These are phyloP conservation scores for Hestina assimilis DNA, from an alignment of 1,140 invertebrate species.

Conservation along the genomic window DNA sequence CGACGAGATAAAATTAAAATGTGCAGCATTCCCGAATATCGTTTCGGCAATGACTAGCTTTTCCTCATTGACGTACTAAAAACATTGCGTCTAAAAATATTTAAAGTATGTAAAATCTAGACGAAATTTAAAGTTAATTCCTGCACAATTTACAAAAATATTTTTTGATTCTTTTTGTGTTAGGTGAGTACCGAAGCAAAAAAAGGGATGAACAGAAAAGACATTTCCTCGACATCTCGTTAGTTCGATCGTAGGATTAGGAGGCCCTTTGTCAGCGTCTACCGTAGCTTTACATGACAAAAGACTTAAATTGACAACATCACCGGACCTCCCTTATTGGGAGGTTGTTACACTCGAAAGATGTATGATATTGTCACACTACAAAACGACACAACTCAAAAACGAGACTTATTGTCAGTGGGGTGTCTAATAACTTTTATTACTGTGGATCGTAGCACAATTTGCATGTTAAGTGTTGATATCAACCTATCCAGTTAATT, in stretches of 20 bases:
- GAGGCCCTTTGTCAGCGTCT: slow-evolving; percentile 52
- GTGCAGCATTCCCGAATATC: slow-evolving; percentile 51
- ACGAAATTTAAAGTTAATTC: neutral
- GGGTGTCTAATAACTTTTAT: neutral
- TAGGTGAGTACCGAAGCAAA: neutral
- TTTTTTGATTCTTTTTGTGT: neutral
- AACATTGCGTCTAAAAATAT: neutral
- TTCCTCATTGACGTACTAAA: slow-evolving; percentile 20
- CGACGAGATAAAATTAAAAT: slow-evolving; percentile 66
- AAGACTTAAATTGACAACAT: slow-evolving; percentile 50
- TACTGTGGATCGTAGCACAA: neutral
- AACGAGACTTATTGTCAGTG: neutral
- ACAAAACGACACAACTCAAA: neutral
- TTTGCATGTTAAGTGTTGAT: no score
- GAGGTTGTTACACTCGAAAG: slow-evolving; percentile 1
- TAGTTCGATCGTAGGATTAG: slow-evolving; percentile 45
- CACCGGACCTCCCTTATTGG: slow-evolving; percentile 26
- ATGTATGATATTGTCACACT: neutral
- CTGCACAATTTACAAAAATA: no score
- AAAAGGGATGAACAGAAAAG: neutral
- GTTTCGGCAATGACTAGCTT: slow-evolving; percentile 48
- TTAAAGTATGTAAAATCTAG: neutral
- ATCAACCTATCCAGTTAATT: no score
- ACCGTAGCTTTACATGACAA: slow-evolving; percentile 31
- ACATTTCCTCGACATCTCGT: slow-evolving; percentile 13